These are phyloP conservation scores for Zosterops pallidus DNA, from an alignment of 2,113 vertebrate genomes.

Conservation along the genomic window DNA sequence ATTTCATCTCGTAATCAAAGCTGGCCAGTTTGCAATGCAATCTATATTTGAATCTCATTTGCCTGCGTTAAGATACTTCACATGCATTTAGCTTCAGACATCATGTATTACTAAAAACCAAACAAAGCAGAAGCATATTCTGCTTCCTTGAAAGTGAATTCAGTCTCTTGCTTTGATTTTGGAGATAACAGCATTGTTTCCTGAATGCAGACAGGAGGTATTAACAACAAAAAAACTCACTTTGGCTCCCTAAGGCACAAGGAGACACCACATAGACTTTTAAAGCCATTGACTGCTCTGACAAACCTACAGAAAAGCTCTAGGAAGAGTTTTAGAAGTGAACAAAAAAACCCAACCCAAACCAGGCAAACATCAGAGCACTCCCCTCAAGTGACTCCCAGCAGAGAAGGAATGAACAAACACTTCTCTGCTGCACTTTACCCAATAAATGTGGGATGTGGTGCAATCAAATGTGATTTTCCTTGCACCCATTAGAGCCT, in stretches of 20 bases:
- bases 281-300: neutral
- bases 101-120: neutral
- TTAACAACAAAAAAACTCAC: neutral
- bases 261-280: neutral
- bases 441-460: neutral
- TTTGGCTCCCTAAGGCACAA: neutral
- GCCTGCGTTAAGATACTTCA: neutral
- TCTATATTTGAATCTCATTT: neutral
- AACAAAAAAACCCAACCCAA: neutral
- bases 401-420: neutral
- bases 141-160: neutral
- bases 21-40: neutral
- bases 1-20: conserved; percentile 38
- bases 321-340: neutral
- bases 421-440: neutral
- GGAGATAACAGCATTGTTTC: neutral
- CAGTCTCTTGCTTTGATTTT: neutral
- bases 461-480: neutral
- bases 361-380: neutral
- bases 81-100: neutral
- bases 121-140: neutral
- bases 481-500: neutral
- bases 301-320: neutral
- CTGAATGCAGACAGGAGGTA: neutral
- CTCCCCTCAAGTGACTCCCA: neutral